Conservation (phyloP, 2,888 invertebrate species). For the Microdon myrmicae region DNA sequence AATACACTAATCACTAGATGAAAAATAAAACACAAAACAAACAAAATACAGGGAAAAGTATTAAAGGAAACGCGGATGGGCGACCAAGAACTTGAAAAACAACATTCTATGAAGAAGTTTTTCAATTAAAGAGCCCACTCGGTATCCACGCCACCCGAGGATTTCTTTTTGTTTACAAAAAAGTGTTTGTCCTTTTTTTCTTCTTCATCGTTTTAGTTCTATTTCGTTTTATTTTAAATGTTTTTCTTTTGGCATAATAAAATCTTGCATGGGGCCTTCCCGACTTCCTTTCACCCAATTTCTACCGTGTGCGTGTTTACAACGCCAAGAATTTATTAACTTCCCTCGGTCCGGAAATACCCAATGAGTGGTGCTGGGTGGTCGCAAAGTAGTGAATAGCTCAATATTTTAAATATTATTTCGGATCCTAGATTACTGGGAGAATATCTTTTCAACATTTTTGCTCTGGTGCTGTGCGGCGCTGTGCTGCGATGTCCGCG, state of each 20-base stretch:
- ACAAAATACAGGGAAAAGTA: too few relatives aligned
- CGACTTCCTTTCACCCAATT: constrained; percentile 1
- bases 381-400: constrained; percentile 20
- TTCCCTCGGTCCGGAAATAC: constrained; percentile 1
- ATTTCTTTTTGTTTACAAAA: too few relatives aligned
- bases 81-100: too few relatives aligned
- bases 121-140: constrained; percentile 29
- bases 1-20: too few relatives aligned
- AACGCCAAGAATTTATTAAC: constrained; percentile 23
- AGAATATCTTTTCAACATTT: constrained; percentile 1
- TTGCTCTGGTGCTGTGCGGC: not conserved
- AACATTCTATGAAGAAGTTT: constrained; percentile 16
- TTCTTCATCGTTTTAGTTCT: not conserved
- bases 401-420: constrained; percentile 25
- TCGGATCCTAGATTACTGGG: constrained; percentile 9
- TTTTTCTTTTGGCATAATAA: not conserved
- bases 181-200: too few relatives aligned
- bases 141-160: too few relatives aligned
- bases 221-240: not conserved
- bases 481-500: not conserved
- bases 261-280: constrained; percentile 4
- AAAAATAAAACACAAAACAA: too few relatives aligned
- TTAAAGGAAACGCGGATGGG: too few relatives aligned
- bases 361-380: not conserved
- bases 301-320: constrained; percentile 10